Conservation (phyloP, 2,797 vertebrate species). For the Crenuchus spilurus region DNA sequence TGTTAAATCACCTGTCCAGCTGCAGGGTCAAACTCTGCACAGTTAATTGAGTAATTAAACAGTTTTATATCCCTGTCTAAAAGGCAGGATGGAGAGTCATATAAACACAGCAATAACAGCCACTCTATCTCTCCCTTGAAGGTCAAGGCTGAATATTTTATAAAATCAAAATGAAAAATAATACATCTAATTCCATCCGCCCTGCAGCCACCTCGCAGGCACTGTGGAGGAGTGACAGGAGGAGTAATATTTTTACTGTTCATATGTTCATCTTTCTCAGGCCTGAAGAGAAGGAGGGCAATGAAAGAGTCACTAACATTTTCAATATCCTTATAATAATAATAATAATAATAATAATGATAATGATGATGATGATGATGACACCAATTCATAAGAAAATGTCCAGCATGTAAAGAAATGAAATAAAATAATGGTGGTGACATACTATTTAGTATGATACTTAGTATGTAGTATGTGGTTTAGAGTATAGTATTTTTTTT, state of each 20-base stretch:
- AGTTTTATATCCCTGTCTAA: constrained; percentile 74
- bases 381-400: too few species aligned
- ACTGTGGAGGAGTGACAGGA: not conserved
- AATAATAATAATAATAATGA: not conserved
- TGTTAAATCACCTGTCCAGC: constrained; percentile 62
- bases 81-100: constrained; percentile 59
- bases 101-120: constrained; percentile 79
- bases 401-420: too few species aligned
- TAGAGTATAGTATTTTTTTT: too few species aligned
- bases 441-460: too few species aligned
- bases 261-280: not conserved
- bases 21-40: constrained; percentile 71
- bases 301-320: not conserved
- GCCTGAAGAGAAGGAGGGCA: not conserved
- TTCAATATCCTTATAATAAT: not conserved
- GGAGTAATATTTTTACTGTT: not conserved
- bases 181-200: constrained; percentile 71
- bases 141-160: constrained; percentile 82
- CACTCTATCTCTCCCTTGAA: constrained; percentile 70
- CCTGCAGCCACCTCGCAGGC: constrained; percentile 45
- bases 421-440: too few species aligned
- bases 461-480: too few species aligned
- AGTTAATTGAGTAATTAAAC: constrained; percentile 81
- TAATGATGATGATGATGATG: too few species aligned
- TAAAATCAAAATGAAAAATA: constrained; percentile 76